Conservation (phyloP, 2,888 invertebrate species). For the Galeruca laticollis region DNA sequence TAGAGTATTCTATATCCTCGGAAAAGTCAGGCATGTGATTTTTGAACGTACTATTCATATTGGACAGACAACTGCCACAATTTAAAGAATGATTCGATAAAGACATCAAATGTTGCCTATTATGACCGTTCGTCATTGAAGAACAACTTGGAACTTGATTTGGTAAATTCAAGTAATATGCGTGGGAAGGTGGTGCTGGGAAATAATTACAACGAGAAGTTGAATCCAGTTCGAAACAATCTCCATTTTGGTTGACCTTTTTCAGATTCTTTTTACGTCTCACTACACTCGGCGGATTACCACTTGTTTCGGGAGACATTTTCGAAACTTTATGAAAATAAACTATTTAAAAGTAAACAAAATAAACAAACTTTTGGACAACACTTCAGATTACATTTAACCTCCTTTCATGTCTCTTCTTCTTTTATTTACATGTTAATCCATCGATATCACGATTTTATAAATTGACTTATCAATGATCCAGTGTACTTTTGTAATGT, state of each 20-base stretch:
- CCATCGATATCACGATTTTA: not conserved
- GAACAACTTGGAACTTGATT: constrained; percentile 58
- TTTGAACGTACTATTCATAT: constrained; percentile 52
- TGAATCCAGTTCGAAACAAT: constrained; percentile 53
- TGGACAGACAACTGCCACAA: constrained; percentile 62
- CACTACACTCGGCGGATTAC: constrained; percentile 63
- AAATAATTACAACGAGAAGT: constrained; percentile 58
- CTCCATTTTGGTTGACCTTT: constrained; percentile 50
- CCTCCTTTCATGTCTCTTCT: not conserved
- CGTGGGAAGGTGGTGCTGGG: constrained; percentile 49
- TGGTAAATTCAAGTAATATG: constrained; percentile 54
- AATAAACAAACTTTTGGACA: constrained; percentile 4
- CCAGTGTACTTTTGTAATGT: too few relatives aligned
- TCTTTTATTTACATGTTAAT: not conserved
- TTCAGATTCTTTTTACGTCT: constrained; percentile 65
- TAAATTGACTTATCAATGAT: too few relatives aligned
- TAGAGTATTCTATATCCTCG: constrained; percentile 70
- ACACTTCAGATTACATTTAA: not conserved
- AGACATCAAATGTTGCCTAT: constrained; percentile 73
- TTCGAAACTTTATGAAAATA: constrained; percentile 14
- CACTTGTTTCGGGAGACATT: constrained; percentile 63
- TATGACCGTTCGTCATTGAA: constrained; percentile 55
- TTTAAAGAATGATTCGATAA: constrained; percentile 74
- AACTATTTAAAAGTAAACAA: not conserved
- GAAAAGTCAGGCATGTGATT: constrained; percentile 34